Conservation (phyloP, 2,797 vertebrate species). For the Epinephelus malabaricus region DNA sequence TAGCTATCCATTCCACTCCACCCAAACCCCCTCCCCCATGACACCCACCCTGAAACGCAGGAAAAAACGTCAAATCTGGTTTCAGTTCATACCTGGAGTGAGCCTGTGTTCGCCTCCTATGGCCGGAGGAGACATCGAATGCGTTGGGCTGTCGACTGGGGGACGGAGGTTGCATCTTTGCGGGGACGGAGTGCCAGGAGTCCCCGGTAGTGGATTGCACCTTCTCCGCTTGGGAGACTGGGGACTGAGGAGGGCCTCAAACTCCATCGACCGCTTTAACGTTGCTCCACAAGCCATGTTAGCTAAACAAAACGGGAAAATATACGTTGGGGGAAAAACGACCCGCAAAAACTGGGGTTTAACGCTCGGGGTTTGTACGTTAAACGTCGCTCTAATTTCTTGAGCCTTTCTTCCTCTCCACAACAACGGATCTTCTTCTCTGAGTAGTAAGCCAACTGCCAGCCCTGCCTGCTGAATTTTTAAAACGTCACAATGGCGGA, state of each 20-base stretch:
- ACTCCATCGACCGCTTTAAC: constrained; percentile 95
- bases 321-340: constrained; percentile 24
- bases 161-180: constrained; percentile 90
- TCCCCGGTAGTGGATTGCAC: constrained; percentile 91
- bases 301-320: constrained; percentile 49
- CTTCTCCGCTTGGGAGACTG: constrained; percentile 93
- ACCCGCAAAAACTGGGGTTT: constrained; percentile 49
- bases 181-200: constrained; percentile 87
- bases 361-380: constrained; percentile 13
- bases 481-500: constrained; percentile 83
- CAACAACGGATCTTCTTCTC: constrained; percentile 82
- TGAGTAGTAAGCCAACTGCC: constrained; percentile 77
- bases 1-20: constrained; percentile 82
- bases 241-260: constrained; percentile 93
- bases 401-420: constrained; percentile 72
- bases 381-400: constrained; percentile 46
- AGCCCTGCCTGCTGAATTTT: constrained; percentile 78
- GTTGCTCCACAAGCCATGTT: constrained; percentile 94
- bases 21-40: constrained; percentile 85
- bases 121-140: constrained; percentile 83
- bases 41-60: constrained; percentile 78
- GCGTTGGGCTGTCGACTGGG: constrained; percentile 83
- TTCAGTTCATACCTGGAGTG: constrained; percentile 86
- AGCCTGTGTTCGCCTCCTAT: constrained; percentile 87
- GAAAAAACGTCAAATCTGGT: constrained; percentile 24